Conservation (phyloP, 2,113 vertebrate genomes). For the Dromaius novaehollandiae region DNA sequence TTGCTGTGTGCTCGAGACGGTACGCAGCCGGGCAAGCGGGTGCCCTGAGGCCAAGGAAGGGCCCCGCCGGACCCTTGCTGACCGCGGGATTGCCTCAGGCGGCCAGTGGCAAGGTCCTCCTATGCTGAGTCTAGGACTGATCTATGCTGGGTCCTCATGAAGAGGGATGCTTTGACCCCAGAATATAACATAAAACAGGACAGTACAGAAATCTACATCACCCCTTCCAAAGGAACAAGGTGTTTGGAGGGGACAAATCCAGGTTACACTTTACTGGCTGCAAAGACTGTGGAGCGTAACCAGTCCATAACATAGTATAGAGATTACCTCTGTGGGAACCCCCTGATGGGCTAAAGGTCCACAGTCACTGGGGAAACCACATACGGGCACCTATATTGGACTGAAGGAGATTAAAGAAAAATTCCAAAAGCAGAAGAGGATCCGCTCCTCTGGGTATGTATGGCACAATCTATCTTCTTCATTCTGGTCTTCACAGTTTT, state of each 20-base stretch:
- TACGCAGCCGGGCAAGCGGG: accelerated
- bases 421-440: not conserved
- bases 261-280: not conserved
- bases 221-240: not conserved
- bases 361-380: not conserved
- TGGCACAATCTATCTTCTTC: not conserved
- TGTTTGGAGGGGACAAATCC: not conserved
- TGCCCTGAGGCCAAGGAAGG: not conserved
- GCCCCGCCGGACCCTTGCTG: not conserved
- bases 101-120: not conserved
- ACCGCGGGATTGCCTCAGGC: not conserved
- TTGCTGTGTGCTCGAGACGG: accelerated
- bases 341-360: not conserved
- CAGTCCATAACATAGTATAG: not conserved
- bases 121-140: not conserved
- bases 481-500: not conserved
- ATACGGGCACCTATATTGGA: not conserved
- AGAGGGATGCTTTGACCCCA: not conserved
- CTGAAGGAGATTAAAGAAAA: not conserved
- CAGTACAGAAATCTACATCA: not conserved
- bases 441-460: not conserved
- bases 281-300: not conserved
- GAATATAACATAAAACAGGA: not conserved
- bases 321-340: not conserved
- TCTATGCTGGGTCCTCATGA: not conserved